Conservation (phyloP, 2,888 invertebrate species). For the Cremastinae sp. region DNA sequence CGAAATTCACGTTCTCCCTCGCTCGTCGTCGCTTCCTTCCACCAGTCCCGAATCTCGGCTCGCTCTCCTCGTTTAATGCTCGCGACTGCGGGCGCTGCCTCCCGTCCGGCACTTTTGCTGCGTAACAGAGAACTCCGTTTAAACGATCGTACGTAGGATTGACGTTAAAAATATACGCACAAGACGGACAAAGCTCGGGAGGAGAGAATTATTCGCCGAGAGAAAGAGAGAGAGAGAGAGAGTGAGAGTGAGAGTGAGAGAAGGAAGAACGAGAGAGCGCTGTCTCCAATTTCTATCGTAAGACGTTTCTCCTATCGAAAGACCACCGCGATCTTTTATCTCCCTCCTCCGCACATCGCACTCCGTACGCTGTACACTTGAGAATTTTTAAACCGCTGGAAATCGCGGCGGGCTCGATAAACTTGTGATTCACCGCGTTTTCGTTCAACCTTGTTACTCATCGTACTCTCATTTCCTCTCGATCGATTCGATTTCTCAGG, state of each 20-base stretch:
- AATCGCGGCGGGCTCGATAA: constrained; percentile 16
- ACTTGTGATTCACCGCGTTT: neutral
- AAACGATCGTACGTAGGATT: constrained; percentile 33
- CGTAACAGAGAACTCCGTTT: constrained; percentile 44
- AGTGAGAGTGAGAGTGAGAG: constrained; percentile 2
- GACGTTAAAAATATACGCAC: constrained; percentile 58
- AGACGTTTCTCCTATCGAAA: constrained; percentile 30
- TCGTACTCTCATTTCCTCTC: neutral
- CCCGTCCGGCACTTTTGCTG: constrained; percentile 22
- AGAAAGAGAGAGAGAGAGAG: constrained; percentile 3
- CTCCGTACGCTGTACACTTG: neutral
- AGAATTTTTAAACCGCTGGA: neutral
- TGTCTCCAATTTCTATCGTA: constrained; percentile 22
- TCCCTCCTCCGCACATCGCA: neutral
- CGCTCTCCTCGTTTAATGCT: constrained; percentile 28
- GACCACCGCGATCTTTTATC: constrained; percentile 14
- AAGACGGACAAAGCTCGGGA: constrained; percentile 41
- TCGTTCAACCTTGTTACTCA: neutral
- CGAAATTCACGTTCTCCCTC: constrained; percentile 17
- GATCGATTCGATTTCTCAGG: constrained; percentile 25
- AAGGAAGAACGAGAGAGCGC: neutral
- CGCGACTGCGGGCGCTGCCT: constrained; percentile 12
- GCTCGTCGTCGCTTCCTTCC: constrained; percentile 20
- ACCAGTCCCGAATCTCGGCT: constrained; percentile 46
- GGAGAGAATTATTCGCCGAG: constrained; percentile 31